These are phyloP conservation scores for Hylaeus anthracinus DNA, from an alignment of 1,140 invertebrate species.

Conservation along the genomic window DNA sequence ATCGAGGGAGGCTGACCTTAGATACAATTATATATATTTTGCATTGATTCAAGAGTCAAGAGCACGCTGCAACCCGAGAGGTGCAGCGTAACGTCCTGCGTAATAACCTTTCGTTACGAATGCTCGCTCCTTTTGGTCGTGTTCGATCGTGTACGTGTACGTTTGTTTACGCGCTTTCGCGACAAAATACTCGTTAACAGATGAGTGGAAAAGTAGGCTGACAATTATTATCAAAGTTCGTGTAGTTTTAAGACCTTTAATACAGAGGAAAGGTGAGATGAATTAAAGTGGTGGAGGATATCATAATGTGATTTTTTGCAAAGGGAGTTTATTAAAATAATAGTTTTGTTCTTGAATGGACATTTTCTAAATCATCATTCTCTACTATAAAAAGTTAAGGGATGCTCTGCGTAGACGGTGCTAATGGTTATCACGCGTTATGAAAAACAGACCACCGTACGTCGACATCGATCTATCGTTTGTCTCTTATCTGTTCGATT, in stretches of 20 bases:
- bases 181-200: neutral
- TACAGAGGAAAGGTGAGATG: no score
- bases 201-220: no score
- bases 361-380: no score
- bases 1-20: conserved; percentile 54
- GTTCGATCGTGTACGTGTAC: no score
- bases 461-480: conserved; percentile 49
- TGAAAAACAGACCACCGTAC: conserved; percentile 66
- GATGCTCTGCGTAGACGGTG: neutral
- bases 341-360: no score
- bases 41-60: conserved; percentile 35
- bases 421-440: conserved; percentile 55
- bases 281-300: no score
- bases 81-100: neutral
- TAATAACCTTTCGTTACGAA: neutral
- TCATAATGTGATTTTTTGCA: neutral
- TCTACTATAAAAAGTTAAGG: no score
- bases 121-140: neutral
- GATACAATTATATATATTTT: conserved; percentile 48
- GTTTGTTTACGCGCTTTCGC: neutral
- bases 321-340: no score
- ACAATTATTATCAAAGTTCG: no score
- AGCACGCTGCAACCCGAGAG: conserved; percentile 22
- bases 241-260: no score
- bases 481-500: conserved; percentile 57